A percentile compares a stretch with the other conserved stretches of the same genome.
Evolutionary conservation across 2,113 vertebrate species (phyloP).

Genomic region (Microtus ochrogaster): DNA sequence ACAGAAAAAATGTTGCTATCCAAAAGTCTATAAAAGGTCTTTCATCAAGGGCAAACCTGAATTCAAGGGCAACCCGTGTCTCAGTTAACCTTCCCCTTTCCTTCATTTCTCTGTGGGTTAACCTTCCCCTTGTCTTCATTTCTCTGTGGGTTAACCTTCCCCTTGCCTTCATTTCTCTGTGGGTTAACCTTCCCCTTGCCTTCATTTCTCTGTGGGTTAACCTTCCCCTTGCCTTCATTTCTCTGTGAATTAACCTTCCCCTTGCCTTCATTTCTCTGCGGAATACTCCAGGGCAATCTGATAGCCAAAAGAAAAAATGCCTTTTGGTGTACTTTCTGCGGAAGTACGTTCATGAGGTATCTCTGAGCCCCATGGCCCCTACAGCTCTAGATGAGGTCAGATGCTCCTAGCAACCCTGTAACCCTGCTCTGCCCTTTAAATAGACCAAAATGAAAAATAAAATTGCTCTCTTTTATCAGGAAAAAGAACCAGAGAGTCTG

Average conservation of each 20-base stretch:
- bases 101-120: background rate
- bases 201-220: background rate
- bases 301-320: background rate
- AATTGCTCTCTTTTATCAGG: background rate
- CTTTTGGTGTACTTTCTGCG: background rate
- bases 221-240: background rate
- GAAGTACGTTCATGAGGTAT: background rate
- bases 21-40: background rate
- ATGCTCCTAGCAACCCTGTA: background rate
- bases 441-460: background rate
- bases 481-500: background rate
- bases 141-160: background rate
- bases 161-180: too few species aligned
- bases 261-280: background rate
- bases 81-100: background rate
- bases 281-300: background rate
- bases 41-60: background rate
- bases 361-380: background rate
- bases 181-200: too few species aligned
- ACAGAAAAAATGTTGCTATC: background rate
- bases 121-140: background rate
- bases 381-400: background rate
- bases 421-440: background rate
- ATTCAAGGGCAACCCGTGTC: background rate
- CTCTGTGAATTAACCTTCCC: background rate